Base-by-base conservation (phyloP, 2,797 vertebrate genomes). In the Intellagama lesueurii region DNA sequence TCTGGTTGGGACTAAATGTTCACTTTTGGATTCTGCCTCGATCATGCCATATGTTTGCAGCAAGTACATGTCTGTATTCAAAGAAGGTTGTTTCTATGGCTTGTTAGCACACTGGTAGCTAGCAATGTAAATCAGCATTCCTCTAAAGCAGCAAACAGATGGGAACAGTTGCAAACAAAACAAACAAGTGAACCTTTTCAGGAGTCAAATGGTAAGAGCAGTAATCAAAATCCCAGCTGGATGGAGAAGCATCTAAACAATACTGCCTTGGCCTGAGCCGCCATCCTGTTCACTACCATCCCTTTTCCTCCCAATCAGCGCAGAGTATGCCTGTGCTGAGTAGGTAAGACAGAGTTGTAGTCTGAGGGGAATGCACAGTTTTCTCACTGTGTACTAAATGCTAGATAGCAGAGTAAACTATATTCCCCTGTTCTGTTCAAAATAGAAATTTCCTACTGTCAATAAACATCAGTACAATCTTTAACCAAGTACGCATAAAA, bases 1-100 rank as follows among this genome's bases (percentile, higher is more conserved):
- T 56, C 52, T 56, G 52, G 52, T 56, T 56, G 40, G 40, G 40
- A 40, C 40, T 40, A 40, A 40, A 40, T 40, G 40, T 56, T 56
- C 7, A 56, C n/a, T 73, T 73, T 32, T 73, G 72, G 1, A n/a
- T 52, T 22, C 56, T 19, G n/a, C 12, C n/a, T 73, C 30, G 47
- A 68, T 28, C 1, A 26, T 73, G 47, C n/a, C 83, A 75, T 93
- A 72, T 83, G 81, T 92, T 86, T 88, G 66, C 66, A 92, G 88
- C 85, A 86, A 89, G 89, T 22, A 69, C 66, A 14, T 22, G 9
- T 47, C 52, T 64, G 60, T 5, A 4, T 64, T 64, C 60, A 64
- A 14, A 19, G 49, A 87, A 64, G 84, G 84, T 83, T 16, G 75
- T 81, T 87, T 73, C 52, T 90, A 40, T 83, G 84, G 82, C 72